Evolutionary conservation across 2,797 vertebrate genomes (phyloP).

Genomic region (Sebastiscus tertius): DNA sequence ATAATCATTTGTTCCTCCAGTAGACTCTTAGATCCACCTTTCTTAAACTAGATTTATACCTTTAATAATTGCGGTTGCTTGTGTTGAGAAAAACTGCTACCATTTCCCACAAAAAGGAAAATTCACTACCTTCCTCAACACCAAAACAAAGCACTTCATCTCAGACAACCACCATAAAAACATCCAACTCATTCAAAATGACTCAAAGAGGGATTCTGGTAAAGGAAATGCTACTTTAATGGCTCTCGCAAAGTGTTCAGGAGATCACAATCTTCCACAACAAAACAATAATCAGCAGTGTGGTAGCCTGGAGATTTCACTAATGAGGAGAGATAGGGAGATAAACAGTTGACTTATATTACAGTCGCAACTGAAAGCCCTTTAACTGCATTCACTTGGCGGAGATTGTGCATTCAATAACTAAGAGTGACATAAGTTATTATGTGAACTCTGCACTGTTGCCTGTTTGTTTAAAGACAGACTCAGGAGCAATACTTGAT

Average conservation of each 20-base stretch:
- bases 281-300: slow-evolving; percentile 68
- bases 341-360: slow-evolving; percentile 70
- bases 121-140: slow-evolving; percentile 8
- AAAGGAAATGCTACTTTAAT: slow-evolving; percentile 73
- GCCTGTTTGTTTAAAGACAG: neutral
- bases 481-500: slow-evolving; percentile 1
- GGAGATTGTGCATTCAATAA: slow-evolving; percentile 45
- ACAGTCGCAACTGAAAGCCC: slow-evolving; percentile 61
- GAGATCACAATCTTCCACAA: slow-evolving; percentile 61
- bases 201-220: slow-evolving; percentile 48
- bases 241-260: slow-evolving; percentile 66
- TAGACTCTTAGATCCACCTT: neutral
- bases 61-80: slow-evolving; percentile 22
- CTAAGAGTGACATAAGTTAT: slow-evolving; percentile 32
- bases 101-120: slow-evolving; percentile 1
- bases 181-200: slow-evolving; percentile 35
- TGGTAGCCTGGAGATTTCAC: slow-evolving; percentile 67
- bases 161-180: slow-evolving; percentile 36
- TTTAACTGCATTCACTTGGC: slow-evolving; percentile 64
- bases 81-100: neutral
- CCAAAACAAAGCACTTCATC: slow-evolving; percentile 49
- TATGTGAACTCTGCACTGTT: slow-evolving; percentile 4
- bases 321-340: slow-evolving; percentile 68
- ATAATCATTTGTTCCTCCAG: neutral
- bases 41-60: neutral